Base-by-base conservation (phyloP, 64 coral and sea anemone genomes). In the Astreopora myriophthalma region DNA sequence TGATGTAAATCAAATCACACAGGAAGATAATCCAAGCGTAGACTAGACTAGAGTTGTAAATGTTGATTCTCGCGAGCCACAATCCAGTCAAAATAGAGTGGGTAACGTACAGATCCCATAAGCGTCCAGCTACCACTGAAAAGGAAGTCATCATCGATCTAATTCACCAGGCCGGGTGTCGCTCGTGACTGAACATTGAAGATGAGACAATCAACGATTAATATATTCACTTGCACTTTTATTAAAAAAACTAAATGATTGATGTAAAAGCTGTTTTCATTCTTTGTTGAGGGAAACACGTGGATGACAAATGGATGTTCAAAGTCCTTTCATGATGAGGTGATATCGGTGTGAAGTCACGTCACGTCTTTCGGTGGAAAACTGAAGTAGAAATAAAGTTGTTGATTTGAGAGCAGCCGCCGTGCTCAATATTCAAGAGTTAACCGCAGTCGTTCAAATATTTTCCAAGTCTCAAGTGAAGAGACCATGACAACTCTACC, bases 1-100 rank as follows among this genome's bases (percentile, higher is more conserved):
- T 79, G 1, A 94, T 58, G 26, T 94, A 94, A 38, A 94, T 39
- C 25, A 76, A 52, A 88, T 94, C 92, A 13, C 92, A 94, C 12
- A 88, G 23, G 24, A 88, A 94, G 6, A 94, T 73, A 24, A 89
- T 3, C 92, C 85, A 75, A 48, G 86, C 92, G 12, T 77, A 87
- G 29, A 88, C 24, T 64, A 94, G 67, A 34, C 80, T 89, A 13
- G 48, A 24, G 17, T 73, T 69, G 66, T 83, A 46, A 16, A 44
- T 72, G 20, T 94, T 94, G 34, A 87, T 38, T 27, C 75, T 88
- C 20, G 92, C 69, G 5, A 88, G 55, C 19, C 63, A 38, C 85
- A 86, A 87, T 8, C 92, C 92, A 25, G 75, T 60, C 48, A 94
- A 37, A 14, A 88, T 82, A 55, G 74, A 62, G n/a, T 78, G 58